phyloP scores from a whole-genome alignment of 2,888 invertebrate species.

The Cotesia congregata region DNA sequence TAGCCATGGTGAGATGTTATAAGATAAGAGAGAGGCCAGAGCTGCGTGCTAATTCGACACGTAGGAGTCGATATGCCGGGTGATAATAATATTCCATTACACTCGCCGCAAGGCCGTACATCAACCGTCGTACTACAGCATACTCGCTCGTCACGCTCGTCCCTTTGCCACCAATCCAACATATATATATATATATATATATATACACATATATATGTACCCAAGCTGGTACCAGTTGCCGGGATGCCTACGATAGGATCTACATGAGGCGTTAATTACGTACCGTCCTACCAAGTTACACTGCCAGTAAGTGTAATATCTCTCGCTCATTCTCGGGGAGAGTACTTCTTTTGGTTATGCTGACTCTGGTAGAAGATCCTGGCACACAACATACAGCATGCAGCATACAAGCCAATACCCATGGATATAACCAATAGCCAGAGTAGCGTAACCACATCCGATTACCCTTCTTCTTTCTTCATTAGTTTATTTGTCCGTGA shows the following conservation, averaged over 20 bases:
- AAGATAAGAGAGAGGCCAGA: conserved; percentile 22
- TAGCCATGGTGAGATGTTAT: conserved; percentile 4
- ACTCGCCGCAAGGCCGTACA: conserved; percentile 62
- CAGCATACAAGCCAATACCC: neutral
- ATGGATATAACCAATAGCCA: neutral
- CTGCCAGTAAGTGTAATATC: conserved; percentile 61
- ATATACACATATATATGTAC: neutral
- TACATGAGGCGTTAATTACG: conserved; percentile 70
- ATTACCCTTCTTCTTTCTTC: conserved; percentile 15
- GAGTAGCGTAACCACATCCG: conserved; percentile 12
- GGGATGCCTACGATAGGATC: conserved; percentile 60
- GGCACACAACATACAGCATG: too few relatives aligned
- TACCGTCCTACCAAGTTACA: conserved; percentile 68
- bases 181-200: neutral
- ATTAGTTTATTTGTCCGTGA: neutral
- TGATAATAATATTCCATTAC: conserved; percentile 70
- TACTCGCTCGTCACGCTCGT: conserved; percentile 62
- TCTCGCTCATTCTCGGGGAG: conserved; percentile 38
- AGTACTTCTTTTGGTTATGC: conserved; percentile 25
- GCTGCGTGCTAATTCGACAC: conserved; percentile 58
- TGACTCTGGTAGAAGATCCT: conserved; percentile 11
- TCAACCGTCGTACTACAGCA: conserved; percentile 47
- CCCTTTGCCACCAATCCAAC: conserved; percentile 36
- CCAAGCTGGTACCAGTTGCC: neutral
- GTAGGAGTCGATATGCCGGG: conserved; percentile 63